phyloP scores from a whole-genome alignment of 2,797 vertebrate genomes.

The Acomys russatus region DNA sequence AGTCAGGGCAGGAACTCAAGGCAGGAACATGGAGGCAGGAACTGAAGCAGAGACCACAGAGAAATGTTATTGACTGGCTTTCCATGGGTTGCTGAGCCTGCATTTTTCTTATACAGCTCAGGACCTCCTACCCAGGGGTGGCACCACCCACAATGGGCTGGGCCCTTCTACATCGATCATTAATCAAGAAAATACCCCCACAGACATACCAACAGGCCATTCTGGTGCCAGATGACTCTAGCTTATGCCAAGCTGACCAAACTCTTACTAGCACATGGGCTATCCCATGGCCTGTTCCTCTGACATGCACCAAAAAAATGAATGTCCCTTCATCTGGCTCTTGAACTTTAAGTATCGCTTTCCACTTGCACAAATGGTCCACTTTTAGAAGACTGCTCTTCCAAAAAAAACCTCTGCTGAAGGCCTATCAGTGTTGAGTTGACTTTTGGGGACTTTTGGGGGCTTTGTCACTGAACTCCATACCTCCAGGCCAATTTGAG shows the following conservation, averaged over 20 bases:
- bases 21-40: background rate
- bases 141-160: background rate
- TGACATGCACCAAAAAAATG: background rate
- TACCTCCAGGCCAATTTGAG: background rate
- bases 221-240: too few relatives aligned
- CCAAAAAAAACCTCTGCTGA: background rate
- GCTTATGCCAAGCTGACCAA: background rate
- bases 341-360: background rate
- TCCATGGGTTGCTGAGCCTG: background rate
- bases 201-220: background rate
- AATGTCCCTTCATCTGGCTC: background rate
- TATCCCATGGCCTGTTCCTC: background rate
- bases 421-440: fast-evolving
- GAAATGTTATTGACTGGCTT: background rate
- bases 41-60: background rate
- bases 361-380: background rate
- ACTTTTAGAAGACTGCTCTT: background rate
- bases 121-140: background rate
- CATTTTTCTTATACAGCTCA: background rate
- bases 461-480: too few relatives aligned
- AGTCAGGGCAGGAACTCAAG: background rate
- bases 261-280: background rate
- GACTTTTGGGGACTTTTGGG: background rate
- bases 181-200: background rate
- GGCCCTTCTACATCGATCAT: background rate